Base-by-base conservation (phyloP, 2,797 vertebrate species). In the Petrocephalus sullivani region DNA sequence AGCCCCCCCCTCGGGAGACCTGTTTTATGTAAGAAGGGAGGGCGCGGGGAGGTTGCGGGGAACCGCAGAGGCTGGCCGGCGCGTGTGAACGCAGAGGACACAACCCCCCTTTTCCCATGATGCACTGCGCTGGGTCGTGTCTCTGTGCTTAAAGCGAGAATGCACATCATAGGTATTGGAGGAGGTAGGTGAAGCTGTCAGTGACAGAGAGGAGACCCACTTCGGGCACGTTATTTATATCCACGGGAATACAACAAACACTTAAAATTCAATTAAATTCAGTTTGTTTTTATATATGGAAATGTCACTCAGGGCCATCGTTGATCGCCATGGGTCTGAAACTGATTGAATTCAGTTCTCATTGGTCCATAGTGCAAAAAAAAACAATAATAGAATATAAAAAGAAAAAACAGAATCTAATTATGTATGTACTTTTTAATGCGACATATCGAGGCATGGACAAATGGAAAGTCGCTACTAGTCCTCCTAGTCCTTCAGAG, bases 1-100 rank as follows among this genome's bases (percentile, higher is more conserved):
- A 89, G 23, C 33, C 82, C 7, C 46, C 89, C 87, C 3, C 37
- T 9, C 71, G 53, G 78, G 82, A 88, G 89, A 89, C 85, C 56
- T 85, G 90, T 78, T 87, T 53, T 61, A 60, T 75, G 75, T 87
- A 89, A 81, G 54, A 64, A 21, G 67, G 78, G 75, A 54, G 19
- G 82, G 84, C 54, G 19, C 37, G 28, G 83, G 87, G 89, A 85
- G 84, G 23, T 57, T 7, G 33, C 1, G 23, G 28, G 84, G 54
- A 84, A 78, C 71, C 81, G 8, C 41, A 28, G 81, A 49, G 41
- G 81, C 49, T 46, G 46, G 46, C 41, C 81, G 8, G 49, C 41
- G 46, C 9, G 41, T 49, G 33, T n/a, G 49, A 83, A 83, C 7
- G 78, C 4, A 14, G 0, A 6, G n/a, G 78, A 5, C 3, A 8